phyloP scores from a whole-genome alignment of 2,797 vertebrate genomes.

The Dromococcyx pavoninus region DNA sequence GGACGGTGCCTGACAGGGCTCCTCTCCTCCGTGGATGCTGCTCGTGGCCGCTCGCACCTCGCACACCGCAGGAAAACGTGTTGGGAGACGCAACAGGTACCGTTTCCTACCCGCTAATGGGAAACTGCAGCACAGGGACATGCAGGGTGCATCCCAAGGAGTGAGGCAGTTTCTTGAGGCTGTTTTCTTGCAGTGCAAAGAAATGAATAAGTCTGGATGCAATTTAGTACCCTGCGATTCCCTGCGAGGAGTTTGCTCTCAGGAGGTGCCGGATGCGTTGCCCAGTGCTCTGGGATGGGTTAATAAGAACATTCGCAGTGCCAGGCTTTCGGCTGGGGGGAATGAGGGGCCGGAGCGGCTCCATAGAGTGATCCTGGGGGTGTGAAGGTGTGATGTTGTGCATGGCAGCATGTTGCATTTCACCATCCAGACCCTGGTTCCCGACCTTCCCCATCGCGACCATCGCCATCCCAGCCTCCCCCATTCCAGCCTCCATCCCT shows the following conservation, averaged over 20 bases:
- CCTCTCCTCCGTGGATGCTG: not conserved
- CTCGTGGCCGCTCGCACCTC: not conserved
- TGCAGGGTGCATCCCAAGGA: not conserved
- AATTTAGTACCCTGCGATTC: not conserved
- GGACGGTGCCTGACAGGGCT: not conserved
- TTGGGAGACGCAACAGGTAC: not conserved
- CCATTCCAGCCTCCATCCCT: not conserved
- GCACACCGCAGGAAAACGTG: fast-evolving
- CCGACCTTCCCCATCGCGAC: too few relatives aligned
- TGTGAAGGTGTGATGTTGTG: not conserved
- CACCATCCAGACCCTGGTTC: fast-evolving
- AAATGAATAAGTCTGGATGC: not conserved
- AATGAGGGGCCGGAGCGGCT: not conserved
- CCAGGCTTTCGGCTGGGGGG: not conserved
- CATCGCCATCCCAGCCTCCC: too few relatives aligned
- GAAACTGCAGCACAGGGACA: fast-evolving
- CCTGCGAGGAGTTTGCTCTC: not conserved
- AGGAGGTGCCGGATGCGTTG: fast-evolving
- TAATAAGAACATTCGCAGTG: fast-evolving
- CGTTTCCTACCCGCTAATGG: fast-evolving
- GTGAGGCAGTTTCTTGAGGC: not conserved
- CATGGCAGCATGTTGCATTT: fast-evolving
- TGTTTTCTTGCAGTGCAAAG: not conserved
- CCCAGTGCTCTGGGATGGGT: not conserved
- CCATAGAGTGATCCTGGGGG: fast-evolving